Base-by-base conservation (phyloP, 2,797 vertebrate genomes). In the Centropyge bicolor region DNA sequence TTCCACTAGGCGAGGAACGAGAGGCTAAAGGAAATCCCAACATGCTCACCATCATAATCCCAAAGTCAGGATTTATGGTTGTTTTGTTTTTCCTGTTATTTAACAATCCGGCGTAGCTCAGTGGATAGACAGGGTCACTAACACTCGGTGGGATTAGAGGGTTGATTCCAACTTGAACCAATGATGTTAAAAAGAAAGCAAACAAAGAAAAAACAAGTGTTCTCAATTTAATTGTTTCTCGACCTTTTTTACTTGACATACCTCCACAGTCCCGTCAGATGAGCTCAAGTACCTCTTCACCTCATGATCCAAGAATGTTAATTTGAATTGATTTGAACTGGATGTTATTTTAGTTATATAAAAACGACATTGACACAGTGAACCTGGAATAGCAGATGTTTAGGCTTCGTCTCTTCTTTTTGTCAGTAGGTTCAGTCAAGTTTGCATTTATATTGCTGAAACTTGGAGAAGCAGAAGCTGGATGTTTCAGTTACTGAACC, bases 21-120 rank as follows among this genome's bases (percentile, higher is more conserved):
- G 70, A 71, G 76, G 67, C 84, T 81, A 62, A 77, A 83, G 88
- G 78, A 88, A 91, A 90, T 92, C 83, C 84, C 86, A 81, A 45
- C 81, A 72, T 57, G 73, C 78, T 77, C 1, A 55, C 60, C 72
- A 70, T 77, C 52, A 51, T 88, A 86, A 89, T 88, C 78, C 84
- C 43, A 78, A 79, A 81, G 68, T 85, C 78, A 46, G 88, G 84
- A 82, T 89, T 83, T 74, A 69, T 69, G 36, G 7, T 69, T 88
- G 70, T 81, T 82, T 87, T 75, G 65, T 86, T 83, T 86, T 66
- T 76, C 51, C 64, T 67, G 43, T 86, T 87, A 88, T 88, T 91
- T 88, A 89, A 91, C 65, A 65, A 78, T 68, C 52, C 2, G 16
- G 13, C n/a, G 5, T 69, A 52, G 69, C 76, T 74, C 56, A 49